These are phyloP conservation scores for Marmota flaviventris DNA, from an alignment of 2,113 vertebrate species.

Conservation along the genomic window DNA sequence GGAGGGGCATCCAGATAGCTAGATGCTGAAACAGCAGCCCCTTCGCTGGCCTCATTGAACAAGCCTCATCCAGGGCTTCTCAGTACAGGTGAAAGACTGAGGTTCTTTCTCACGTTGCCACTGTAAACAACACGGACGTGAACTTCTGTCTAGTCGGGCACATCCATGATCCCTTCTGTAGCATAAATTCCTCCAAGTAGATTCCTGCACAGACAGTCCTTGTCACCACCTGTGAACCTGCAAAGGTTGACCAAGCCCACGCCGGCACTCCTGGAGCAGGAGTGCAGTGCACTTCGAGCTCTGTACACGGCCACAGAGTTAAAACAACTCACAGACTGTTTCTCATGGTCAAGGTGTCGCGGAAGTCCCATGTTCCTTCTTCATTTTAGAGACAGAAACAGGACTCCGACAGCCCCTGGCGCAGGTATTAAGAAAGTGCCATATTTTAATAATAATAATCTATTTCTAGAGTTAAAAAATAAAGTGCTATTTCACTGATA, in stretches of 20 bases:
- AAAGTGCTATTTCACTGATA: neutral
- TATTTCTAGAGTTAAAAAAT: too few relatives aligned
- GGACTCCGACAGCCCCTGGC: neutral
- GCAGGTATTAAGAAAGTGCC: neutral
- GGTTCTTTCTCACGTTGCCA: neutral
- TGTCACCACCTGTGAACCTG: fast-evolving
- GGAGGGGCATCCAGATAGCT: fast-evolving
- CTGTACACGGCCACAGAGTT: fast-evolving
- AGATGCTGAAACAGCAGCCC: neutral
- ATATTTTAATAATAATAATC: too few relatives aligned
- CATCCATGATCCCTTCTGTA: neutral
- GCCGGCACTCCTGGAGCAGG: fast-evolving
- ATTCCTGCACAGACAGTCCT: fast-evolving
- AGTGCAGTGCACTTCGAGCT: fast-evolving
- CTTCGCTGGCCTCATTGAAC: fast-evolving
- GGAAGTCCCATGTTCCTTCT: neutral
- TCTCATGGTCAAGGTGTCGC: fast-evolving
- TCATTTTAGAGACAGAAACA: neutral
- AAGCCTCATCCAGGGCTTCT: fast-evolving
- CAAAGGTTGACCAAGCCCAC: fast-evolving
- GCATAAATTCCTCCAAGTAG: neutral
- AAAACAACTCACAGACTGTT: neutral
- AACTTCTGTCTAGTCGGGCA: neutral
- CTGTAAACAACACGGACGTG: neutral
- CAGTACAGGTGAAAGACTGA: neutral